Conservation (phyloP, 2,797 vertebrate species). For the Pyrocephalus nanus region DNA sequence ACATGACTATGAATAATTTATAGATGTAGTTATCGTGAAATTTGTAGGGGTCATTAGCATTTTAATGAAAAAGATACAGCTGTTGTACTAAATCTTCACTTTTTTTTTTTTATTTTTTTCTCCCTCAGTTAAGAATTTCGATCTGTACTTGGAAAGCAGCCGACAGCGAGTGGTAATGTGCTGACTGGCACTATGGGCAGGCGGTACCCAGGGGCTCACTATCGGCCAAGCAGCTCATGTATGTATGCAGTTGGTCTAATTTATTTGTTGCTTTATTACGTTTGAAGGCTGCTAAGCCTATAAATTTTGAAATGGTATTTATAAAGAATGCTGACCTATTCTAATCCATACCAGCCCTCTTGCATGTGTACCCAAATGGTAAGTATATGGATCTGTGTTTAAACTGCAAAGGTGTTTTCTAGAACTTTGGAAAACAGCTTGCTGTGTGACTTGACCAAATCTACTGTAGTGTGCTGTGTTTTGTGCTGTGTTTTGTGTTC, state of each 20-base stretch:
- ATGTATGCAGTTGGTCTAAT: slow-evolving; percentile 54
- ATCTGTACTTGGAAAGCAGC: slow-evolving; percentile 42
- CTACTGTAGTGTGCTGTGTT: not conserved
- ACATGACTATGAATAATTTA: slow-evolving; percentile 72
- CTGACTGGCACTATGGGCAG: slow-evolving; percentile 82
- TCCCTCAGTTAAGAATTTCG: slow-evolving; percentile 38
- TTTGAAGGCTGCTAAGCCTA: not conserved
- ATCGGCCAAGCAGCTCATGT: slow-evolving; percentile 77
- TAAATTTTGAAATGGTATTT: slow-evolving; percentile 22
- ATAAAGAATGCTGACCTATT: slow-evolving; percentile 19
- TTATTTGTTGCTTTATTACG: not conserved
- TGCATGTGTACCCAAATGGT: not conserved
- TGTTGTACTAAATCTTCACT: slow-evolving; percentile 72
- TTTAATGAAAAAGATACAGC: slow-evolving; percentile 74
- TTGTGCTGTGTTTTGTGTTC: not conserved
- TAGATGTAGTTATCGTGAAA: slow-evolving; percentile 64
- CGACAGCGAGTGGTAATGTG: slow-evolving; percentile 62
- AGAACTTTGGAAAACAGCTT: not conserved
- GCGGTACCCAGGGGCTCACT: slow-evolving; percentile 74
- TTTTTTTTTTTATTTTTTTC: not conserved
- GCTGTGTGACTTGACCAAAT: not conserved
- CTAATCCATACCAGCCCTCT: not conserved
- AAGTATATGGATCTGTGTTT: not conserved
- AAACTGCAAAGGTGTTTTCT: not conserved
- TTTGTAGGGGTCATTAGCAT: slow-evolving; percentile 75